Evolutionary conservation across 2,113 vertebrate genomes (phyloP), one percentile per base, ranked within the genome.

Genomic region (Podarcis muralis): DNA sequence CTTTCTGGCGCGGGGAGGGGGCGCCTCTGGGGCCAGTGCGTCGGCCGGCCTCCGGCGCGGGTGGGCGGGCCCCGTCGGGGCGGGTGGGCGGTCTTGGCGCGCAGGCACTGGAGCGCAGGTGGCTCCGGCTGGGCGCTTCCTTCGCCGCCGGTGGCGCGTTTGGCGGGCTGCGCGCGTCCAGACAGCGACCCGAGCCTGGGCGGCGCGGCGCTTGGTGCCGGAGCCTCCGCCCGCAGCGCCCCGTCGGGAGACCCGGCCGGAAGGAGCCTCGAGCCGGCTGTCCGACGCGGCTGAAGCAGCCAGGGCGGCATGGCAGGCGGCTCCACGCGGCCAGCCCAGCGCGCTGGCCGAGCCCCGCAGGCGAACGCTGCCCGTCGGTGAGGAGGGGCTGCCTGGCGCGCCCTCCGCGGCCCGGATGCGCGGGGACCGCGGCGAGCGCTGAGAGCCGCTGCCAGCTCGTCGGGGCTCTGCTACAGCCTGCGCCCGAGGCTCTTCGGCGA

Each of bases 51-150:
- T 37, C 43, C 43, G 11, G 84, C 18, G 5, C 27, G 22, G 69
- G 48, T n/a, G 68, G 84, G 84, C 16, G 71, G 40, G 8, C 9
- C 72, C 32, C 30, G 48, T 48, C 48, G 48, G 48, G 48, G 48
- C 48, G 48, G 30, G 71, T 40, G n/a, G 81, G 66, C 87, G 80
- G 80, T 25, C 35, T 32, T 3, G 57, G 20, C 3, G 80, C 30
- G 13, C 7, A 1, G 22, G 59, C 37, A 12, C 68, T 53, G 69
- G 72, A 83, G 87, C 81, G 87, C 87, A 83, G 81, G 87, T 88
- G 87, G 87, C 87, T 88, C 35, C 59, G 72, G 81, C 81, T 18
- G 72, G 81, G 57, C 25, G 69, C 69, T n/a, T 3, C 80, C 66
- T 27, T 82, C 35, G 79, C 53, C 86, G 1, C 43, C 32, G 69